phyloP scores from a whole-genome alignment of 2,888 invertebrate species.

The Euplagia quadripunctaria region DNA sequence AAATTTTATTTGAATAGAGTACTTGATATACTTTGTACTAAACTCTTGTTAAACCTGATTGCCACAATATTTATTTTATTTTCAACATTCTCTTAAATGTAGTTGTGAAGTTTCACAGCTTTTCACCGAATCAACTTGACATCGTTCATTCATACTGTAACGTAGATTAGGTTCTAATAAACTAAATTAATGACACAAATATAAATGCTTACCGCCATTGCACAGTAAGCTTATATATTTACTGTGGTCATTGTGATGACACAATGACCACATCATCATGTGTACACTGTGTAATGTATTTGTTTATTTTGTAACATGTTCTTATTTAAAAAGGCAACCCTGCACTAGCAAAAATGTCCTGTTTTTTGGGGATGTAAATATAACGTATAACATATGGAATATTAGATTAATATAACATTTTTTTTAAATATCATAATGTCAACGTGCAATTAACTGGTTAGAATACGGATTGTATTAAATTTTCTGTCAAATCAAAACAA shows the following conservation, averaged over 20 bases:
- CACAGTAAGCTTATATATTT: too few species aligned
- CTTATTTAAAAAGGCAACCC: background rate
- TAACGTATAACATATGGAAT: too few species aligned
- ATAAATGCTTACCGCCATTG: background rate
- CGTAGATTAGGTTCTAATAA: background rate
- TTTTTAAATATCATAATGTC: too few species aligned
- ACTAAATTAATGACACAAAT: background rate
- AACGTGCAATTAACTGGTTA: too few species aligned
- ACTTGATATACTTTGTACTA: background rate
- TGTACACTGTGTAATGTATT: too few species aligned
- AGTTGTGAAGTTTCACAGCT: background rate
- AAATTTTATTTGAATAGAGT: conserved; percentile 24
- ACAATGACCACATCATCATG: too few species aligned
- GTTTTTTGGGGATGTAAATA: background rate
- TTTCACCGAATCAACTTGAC: background rate
- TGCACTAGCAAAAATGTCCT: background rate
- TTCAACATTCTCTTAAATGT: conserved; percentile 22
- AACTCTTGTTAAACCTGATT: background rate
- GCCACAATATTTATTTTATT: conserved; percentile 6
- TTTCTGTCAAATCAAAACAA: too few species aligned
- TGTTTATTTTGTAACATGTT: too few species aligned
- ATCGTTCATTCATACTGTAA: background rate
- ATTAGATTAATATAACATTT: too few species aligned
- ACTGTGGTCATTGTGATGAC: too few species aligned
- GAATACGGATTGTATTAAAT: too few species aligned